Base-by-base conservation (phyloP, 2,113 vertebrate genomes). In the Brevimyrus niger region DNA sequence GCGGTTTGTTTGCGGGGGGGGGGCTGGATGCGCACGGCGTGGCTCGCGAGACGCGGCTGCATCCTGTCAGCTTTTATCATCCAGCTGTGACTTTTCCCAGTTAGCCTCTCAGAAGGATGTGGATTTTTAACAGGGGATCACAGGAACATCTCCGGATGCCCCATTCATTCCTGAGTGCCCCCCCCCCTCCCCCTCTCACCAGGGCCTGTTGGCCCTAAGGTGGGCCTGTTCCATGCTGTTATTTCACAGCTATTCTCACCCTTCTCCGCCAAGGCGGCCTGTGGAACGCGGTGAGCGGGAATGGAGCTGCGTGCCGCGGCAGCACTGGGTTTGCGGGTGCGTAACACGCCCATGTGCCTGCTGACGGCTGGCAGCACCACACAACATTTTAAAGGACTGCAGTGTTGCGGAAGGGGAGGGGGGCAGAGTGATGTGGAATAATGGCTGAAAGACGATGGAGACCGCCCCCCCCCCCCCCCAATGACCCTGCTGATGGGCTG, bases 351-450 rank as follows among this genome's bases (percentile, higher is more conserved):
- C n/a, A 10, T 55, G 86, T 89, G 88, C 89, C 35, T 58, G 82
- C 88, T 88, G 80, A 80, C 38, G 44, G 84, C 48, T 31, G 61
- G 38, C 3, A 2, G 21, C 88, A 87, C 83, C 87, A 90, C 83
- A 0, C 38, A 90, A 88, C 76, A 35, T 55, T 86, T 80, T 85
- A 91, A 91, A 91, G 69, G 90, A 46, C 90, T 89, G 86, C 35
- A 4, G 80, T 89, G 89, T 90, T 86, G 53, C 5, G 21, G 47
- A 46, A 51, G 53, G 46, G 27, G 47, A 2, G 48, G 47, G 31
- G 61, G 48, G 31, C 31, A 73, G 21, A 27, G 15, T 87, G 69
- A 89, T 83, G 89, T 51, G 86, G 38, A 44, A 47, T 5, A 88
- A 89, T 65, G 89, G 38, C 87, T 90, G 91, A 91, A 89, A 87